phyloP scores from a whole-genome alignment of 2,113 vertebrate species.

The Lamprotornis superbus region DNA sequence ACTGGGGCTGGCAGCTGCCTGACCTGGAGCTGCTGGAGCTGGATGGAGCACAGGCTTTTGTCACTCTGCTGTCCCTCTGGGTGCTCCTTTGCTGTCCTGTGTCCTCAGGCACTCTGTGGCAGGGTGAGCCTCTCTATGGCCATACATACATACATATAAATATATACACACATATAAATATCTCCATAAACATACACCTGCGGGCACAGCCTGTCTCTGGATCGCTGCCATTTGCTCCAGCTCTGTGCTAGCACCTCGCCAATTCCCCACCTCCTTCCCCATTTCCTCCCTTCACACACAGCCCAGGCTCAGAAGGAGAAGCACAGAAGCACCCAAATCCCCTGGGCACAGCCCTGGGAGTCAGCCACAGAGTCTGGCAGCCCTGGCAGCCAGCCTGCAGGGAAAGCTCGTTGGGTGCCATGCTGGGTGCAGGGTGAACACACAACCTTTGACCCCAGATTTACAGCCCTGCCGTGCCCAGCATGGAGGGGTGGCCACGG shows the following conservation, averaged over 20 bases:
- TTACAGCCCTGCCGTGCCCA: not conserved
- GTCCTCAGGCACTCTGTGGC: not conserved
- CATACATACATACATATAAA: not conserved
- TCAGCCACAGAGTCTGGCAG: not conserved
- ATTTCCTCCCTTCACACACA: accelerated
- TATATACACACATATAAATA: not conserved
- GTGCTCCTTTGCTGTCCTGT: not conserved
- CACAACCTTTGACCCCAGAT: not conserved
- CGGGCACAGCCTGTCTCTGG: not conserved
- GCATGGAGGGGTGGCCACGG: accelerated
- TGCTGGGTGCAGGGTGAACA: not conserved
- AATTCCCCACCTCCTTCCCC: accelerated
- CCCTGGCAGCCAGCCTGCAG: not conserved
- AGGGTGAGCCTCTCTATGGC: accelerated
- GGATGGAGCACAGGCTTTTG: accelerated
- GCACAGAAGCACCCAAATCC: not conserved
- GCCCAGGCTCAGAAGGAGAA: not conserved
- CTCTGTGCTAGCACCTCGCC: accelerated
- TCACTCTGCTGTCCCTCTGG: not conserved
- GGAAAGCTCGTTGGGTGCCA: accelerated
- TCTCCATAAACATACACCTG: not conserved
- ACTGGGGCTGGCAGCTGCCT: accelerated
- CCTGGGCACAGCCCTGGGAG: not conserved
- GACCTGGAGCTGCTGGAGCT: not conserved
- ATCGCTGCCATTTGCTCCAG: accelerated